Conservation (phyloP, 2,888 invertebrate genomes). For the Leptarthrus brevirostris region DNA sequence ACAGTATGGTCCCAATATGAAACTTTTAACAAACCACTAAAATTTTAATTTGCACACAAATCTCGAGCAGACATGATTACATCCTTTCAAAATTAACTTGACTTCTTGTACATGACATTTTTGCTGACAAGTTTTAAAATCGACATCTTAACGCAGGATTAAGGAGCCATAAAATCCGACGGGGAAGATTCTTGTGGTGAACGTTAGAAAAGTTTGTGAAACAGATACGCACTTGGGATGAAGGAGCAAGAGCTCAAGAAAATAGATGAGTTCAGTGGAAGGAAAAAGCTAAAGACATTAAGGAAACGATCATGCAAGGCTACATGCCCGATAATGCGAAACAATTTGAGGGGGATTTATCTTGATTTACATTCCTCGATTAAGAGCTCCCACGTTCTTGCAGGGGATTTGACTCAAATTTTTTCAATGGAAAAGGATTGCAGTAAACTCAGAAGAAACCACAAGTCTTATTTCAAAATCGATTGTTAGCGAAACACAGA, state of each 20-base stretch:
- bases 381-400: constrained; percentile 42
- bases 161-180: constrained; percentile 39
- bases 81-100: no score
- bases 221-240: neutral
- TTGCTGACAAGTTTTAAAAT: constrained; percentile 44
- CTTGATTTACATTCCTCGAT: constrained; percentile 55
- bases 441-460: no score
- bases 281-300: constrained; percentile 30
- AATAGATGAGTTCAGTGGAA: constrained; percentile 15
- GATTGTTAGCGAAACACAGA: no score
- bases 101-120: constrained; percentile 4
- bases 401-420: constrained; percentile 17
- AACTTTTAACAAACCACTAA: no score
- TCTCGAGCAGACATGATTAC: no score
- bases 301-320: constrained; percentile 28
- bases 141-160: constrained; percentile 39
- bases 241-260: neutral
- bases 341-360: constrained; percentile 55
- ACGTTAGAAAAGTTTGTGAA: neutral
- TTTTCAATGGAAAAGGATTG: neutral
- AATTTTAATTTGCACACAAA: no score
- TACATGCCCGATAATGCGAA: constrained; percentile 54
- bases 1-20: no score
- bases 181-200: constrained; percentile 25
- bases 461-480: no score